A percentile compares a stretch with the other conserved stretches of the same genome.
phyloP scores from a whole-genome alignment of 2,113 vertebrate genomes.

The Alosa alosa region DNA sequence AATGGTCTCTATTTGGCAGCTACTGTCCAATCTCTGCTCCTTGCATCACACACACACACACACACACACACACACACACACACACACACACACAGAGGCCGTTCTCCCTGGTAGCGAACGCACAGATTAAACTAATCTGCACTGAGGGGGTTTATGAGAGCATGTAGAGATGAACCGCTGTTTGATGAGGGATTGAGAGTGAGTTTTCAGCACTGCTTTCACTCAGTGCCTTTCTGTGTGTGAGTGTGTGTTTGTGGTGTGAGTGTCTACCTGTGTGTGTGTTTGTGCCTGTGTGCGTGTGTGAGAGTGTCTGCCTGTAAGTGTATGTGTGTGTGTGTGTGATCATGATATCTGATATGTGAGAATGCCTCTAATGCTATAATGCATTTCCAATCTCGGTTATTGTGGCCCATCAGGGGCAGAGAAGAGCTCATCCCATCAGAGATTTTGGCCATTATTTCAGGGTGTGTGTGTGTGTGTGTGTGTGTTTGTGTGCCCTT shows the following conservation, averaged over 20 bases:
- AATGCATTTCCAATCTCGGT: constrained; percentile 4
- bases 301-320: neutral
- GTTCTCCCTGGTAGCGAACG: neutral
- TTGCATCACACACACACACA: neutral
- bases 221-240: neutral
- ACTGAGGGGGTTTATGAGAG: neutral
- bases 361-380: constrained; percentile 17
- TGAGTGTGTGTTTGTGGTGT: constrained; percentile 8
- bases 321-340: neutral
- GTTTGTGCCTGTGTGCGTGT: constrained; percentile 18
- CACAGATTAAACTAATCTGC: constrained; percentile 12
- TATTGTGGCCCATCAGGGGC: neutral
- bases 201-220: neutral
- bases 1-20: neutral
- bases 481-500: no score
- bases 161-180: neutral
- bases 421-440: neutral
- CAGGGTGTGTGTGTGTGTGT: neutral
- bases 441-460: neutral
- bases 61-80: constrained; percentile 8
- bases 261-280: constrained; percentile 17
- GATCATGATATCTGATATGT: constrained; percentile 20
- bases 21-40: neutral
- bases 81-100: neutral
- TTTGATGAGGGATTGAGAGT: neutral